Conservation (phyloP, 1,140 invertebrate species). For the Probaryconus sp. region DNA sequence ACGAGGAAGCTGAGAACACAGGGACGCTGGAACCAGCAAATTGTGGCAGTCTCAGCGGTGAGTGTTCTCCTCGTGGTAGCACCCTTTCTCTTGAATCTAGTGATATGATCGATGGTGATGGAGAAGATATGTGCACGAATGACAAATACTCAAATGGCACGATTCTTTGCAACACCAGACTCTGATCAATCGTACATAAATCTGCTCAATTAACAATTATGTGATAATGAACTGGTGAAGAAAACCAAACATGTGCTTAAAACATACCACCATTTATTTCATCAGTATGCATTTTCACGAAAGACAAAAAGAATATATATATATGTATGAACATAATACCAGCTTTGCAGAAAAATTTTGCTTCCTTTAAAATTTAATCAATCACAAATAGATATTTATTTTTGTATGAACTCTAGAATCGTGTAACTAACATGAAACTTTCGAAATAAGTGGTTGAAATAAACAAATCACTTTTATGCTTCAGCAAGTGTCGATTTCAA, state of each 20-base stretch:
- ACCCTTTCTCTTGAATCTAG: constrained; percentile 28
- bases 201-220: no score
- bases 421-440: constrained; percentile 23
- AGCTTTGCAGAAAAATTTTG: no score
- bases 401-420: constrained; percentile 25
- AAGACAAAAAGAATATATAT: no score
- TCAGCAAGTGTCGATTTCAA: neutral
- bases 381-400: constrained; percentile 25
- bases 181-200: constrained; percentile 59
- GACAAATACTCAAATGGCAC: constrained; percentile 61
- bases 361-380: neutral
- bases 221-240: neutral
- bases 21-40: constrained; percentile 69
- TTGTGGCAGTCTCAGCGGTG: constrained; percentile 74
- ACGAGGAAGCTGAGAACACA: constrained; percentile 70
- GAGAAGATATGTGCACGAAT: constrained; percentile 29
- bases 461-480: constrained; percentile 12
- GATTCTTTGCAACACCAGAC: constrained; percentile 70
- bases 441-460: constrained; percentile 4
- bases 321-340: no score
- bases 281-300: no score
- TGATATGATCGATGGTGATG: constrained; percentile 17
- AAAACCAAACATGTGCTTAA: constrained; percentile 3
- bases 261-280: no score
- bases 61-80: constrained; percentile 60